Base-by-base conservation (phyloP, 2,113 vertebrate species). In the Eulemur rufifrons region DNA sequence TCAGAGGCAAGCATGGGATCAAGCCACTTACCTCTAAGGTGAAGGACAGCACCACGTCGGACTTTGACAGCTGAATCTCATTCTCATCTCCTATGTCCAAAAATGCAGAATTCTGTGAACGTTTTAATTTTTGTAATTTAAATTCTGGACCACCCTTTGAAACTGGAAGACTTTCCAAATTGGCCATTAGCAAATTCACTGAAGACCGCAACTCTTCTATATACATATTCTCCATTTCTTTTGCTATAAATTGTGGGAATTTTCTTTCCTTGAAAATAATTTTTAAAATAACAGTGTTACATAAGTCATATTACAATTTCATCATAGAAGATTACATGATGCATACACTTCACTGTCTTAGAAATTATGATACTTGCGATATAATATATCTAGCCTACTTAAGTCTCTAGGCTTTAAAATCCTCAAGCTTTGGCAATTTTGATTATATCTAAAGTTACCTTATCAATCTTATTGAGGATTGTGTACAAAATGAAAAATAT, bases 81-180 rank as follows among this genome's bases (percentile, higher is more conserved):
- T 98, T 99, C 96, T 99, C 99, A 69, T 99, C 99, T 52, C 99
- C 99, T 25, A 99, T 98, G 97, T 99, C 99, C 98, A 99, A 97
- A 98, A 99, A 99, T 0, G 99, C 99, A 98, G 99, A 99, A 98
- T 99, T 99, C 96, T 99, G 98, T 78, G 99, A 99, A 88, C 99
- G 98, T 84, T 99, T 99, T 88, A 99, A 98, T 97, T 99, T 99
- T 97, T 99, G 99, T 25, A 99, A 89, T 95, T 99, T 99, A 98
- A 99, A 99, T 98, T 99, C 99, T 0, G 99, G 98, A 0, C 99
- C 99, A 86, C 99, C 99, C 98, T 99, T 99, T 32, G 99, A 99
- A 90, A 99, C 99, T 2, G 99, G 99, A 89, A 99, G 99, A 97
- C 99, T 99, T 98, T 99, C 99, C 98, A 99, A 98, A 98, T 99